Evolutionary conservation across 2,888 invertebrate species (phyloP), one percentile per base, ranked within the genome.

Genomic region (Volucella inanis): DNA sequence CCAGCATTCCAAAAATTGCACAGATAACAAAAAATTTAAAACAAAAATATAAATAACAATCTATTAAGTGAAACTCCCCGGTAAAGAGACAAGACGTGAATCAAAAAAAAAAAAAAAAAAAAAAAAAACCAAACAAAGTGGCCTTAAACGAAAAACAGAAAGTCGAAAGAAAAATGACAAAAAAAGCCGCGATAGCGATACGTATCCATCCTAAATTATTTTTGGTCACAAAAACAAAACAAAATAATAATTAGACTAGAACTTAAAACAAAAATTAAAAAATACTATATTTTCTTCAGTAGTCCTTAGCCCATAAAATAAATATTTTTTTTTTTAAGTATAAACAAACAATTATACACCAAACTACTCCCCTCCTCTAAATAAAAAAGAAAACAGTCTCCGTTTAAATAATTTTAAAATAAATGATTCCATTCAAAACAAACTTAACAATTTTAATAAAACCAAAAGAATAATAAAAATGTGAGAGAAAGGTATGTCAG

Each of bases 401-500:
- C 74, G 81, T 81, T 85, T 85, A 85, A 85, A 85, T 85, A 85
- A 85, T 85, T 85, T 85, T 85, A 85, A 85, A 85, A 85, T 77
- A 81, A 81, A 81, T 71, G 57, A 70, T 74, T 79, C 71, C 39
- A 47, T 41, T 39, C 22, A 50, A 65, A 68, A 70, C 52, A 68
- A 39, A 61, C 31, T 31, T 31, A 31, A 31, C 31, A 31, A 31
- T 31, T 31, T 31, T 0, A 6, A 31, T 41, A 79, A 71, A 59
- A 62, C 59, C 38, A 55, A 76, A 71, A 3, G n/a, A 47, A 78
- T 43, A 76, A 85, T 85, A 86, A 47, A 87, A 88, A 87, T 88
- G 88, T 89, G 88, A 89, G 88, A 89, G 88, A 87, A 87, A 87
- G 86, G 87, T 90, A 87, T 92, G 94, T 94, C 95, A 95, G 95